Percentiles rank a stretch among this genome's conserved stretches.
These are phyloP conservation scores for Nemotelus nigrinus DNA, from an alignment of 2,888 invertebrate species.

Conservation along the genomic window DNA sequence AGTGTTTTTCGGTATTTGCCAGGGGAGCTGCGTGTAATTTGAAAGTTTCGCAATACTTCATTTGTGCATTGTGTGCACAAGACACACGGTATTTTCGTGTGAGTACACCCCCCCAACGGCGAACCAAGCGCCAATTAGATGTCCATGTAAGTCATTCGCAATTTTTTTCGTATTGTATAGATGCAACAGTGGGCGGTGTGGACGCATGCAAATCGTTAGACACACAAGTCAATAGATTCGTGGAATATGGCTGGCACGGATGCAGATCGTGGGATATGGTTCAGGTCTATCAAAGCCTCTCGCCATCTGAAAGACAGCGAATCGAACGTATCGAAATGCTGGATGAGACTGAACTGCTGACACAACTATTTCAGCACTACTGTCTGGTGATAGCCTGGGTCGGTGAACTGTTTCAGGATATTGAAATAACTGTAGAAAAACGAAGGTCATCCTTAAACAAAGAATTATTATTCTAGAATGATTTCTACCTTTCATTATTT, in stretches of 20 bases:
- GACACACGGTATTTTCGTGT: too few species aligned
- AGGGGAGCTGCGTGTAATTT: too few species aligned
- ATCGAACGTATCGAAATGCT: constrained; percentile 92
- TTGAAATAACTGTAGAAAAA: constrained; percentile 68
- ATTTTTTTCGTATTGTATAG: too few species aligned
- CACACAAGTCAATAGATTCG: constrained; percentile 80
- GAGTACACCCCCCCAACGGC: too few species aligned
- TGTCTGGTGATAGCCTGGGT: constrained; percentile 87
- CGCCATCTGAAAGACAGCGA: constrained; percentile 83
- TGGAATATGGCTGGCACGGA: constrained; percentile 80
- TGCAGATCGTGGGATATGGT: constrained; percentile 94
- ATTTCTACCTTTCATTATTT: too few species aligned
- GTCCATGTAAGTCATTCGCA: too few species aligned
- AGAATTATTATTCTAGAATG: too few species aligned
- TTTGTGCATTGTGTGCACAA: too few species aligned
- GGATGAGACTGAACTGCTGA: constrained; percentile 92
- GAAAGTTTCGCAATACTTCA: too few species aligned
- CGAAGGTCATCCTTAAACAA: too few species aligned
- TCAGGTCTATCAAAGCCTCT: constrained; percentile 84
- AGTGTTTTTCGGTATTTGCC: too few species aligned
- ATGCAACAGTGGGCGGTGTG: constrained; percentile 73
- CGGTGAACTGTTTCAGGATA: constrained; percentile 74
- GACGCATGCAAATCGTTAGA: constrained; percentile 80
- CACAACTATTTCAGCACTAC: constrained; percentile 94
- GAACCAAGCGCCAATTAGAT: too few species aligned